phyloP scores from a whole-genome alignment of 2,888 invertebrate genomes.

The Zele albiditarsus region DNA sequence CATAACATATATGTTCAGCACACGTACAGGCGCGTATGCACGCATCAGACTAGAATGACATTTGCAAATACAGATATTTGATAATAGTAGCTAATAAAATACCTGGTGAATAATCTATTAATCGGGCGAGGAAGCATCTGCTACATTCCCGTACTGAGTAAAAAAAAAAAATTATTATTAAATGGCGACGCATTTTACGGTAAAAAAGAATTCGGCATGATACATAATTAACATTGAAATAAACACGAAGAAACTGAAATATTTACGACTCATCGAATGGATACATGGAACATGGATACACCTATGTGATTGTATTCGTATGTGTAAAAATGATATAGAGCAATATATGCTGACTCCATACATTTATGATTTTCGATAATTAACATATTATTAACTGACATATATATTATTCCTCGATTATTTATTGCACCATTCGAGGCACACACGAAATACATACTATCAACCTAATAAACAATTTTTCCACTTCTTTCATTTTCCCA shows the following conservation, averaged over 20 bases:
- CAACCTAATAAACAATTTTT: slow-evolving; percentile 14
- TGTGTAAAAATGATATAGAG: neutral
- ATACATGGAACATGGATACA: slow-evolving; percentile 3
- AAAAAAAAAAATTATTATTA: neutral
- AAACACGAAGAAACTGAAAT: neutral
- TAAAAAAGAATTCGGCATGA: slow-evolving; percentile 1
- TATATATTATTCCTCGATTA: neutral
- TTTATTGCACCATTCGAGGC: slow-evolving; percentile 15
- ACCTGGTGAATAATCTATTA: neutral
- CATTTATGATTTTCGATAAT: neutral
- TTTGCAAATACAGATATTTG: slow-evolving; percentile 39
- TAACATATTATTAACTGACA: slow-evolving; percentile 29
- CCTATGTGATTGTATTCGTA: slow-evolving; percentile 3
- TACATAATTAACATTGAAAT: slow-evolving; percentile 3
- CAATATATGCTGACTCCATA: neutral
- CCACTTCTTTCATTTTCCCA: neutral
- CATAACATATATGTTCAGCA: slow-evolving; percentile 18
- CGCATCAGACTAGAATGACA: slow-evolving; percentile 58
- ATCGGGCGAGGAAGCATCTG: neutral
- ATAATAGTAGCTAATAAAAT: neutral
- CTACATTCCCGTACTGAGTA: neutral
- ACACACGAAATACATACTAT: slow-evolving; percentile 2
- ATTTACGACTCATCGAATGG: neutral
- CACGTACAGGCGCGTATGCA: slow-evolving; percentile 41
- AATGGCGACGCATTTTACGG: neutral